Conservation (phyloP, 2,797 vertebrate genomes). For the Heterohyrax brucei region DNA sequence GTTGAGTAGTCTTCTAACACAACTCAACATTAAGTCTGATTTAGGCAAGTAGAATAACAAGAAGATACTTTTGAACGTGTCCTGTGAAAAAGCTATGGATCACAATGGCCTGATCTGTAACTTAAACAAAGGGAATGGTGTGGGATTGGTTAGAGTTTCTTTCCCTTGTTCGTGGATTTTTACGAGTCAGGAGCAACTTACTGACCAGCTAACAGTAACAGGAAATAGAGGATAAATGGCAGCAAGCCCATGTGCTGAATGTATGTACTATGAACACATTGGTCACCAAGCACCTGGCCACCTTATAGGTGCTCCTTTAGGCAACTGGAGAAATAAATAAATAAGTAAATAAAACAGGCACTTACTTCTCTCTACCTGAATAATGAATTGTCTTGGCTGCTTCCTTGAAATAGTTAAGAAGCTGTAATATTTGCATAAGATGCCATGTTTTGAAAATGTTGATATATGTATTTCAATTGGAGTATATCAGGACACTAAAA, state of each 20-base stretch:
- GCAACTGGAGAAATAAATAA: conserved; percentile 3
- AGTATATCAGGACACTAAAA: neutral
- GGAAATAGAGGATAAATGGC: conserved; percentile 46
- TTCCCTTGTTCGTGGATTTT: neutral
- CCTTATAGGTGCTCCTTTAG: conserved; percentile 41
- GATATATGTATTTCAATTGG: conserved; percentile 53
- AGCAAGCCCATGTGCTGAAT: conserved; percentile 58
- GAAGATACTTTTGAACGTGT: conserved; percentile 76
- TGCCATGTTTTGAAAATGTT: conserved; percentile 55
- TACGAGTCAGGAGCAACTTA: neutral
- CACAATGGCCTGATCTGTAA: neutral
- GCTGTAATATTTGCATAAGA: conserved; percentile 41
- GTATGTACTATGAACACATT: conserved; percentile 47
- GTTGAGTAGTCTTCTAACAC: conserved; percentile 6
- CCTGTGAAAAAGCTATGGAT: neutral
- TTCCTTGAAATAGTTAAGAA: conserved; percentile 31
- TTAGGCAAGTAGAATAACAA: conserved; percentile 81
- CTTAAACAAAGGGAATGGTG: neutral
- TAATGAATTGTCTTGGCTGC: neutral
- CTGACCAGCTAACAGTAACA: neutral
- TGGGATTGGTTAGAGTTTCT: neutral
- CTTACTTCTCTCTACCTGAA: neutral
- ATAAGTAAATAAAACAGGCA: neutral
- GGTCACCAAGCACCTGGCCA: conserved; percentile 9
- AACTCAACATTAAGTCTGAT: neutral